Evolutionary conservation across 1,140 invertebrate species (phyloP), one percentile per base, ranked within the genome.

Genomic region (Pseudomyrmex flavicornis): DNA sequence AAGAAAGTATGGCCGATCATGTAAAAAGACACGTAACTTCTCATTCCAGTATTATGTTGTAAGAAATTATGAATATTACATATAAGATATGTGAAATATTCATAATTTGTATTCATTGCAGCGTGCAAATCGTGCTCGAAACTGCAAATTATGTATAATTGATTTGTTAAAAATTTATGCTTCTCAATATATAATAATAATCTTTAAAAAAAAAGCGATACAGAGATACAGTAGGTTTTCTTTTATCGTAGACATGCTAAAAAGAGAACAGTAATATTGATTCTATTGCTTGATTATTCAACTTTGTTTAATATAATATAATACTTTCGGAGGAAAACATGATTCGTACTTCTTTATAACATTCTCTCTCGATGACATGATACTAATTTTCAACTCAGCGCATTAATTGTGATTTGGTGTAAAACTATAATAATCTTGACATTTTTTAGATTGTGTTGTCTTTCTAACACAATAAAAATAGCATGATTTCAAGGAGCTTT

Each of bases 281-380:
- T 79, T 20, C 46, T 12, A 72, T 70, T 59, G 26, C 35, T 79
- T 69, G 46, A 46, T n/a, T 72, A 66, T 80, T 7, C 5, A 79
- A 79, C 52, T 46, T 54, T n/a, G n/a, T 69, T 13, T 79, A 58
- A 69, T 17, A 76, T 54, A 79, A 79, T 17, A 76, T 54, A 79
- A 79, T 35, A 54, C 17, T 50, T 44, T 72, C 22, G 54, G 44
- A 70, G 48, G 56, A 70, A 74, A 35, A 70, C 68, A 80, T 80
- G 66, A 80, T 80, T 80, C n/a, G 44, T 62, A 70, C 20, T 46
- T 22, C 13, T 54, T 52, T 46, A 22, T 1, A 22, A 76, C n/a
- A 44, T 79, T 70, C 26, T 26, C 26, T 12, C 22, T 79, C 10
- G 63, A 69, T 26, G 56, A 77, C 74, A 77, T 48, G 63, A 77